phyloP scores from a whole-genome alignment of 2,797 vertebrate species.

The Pangasius macronema region DNA sequence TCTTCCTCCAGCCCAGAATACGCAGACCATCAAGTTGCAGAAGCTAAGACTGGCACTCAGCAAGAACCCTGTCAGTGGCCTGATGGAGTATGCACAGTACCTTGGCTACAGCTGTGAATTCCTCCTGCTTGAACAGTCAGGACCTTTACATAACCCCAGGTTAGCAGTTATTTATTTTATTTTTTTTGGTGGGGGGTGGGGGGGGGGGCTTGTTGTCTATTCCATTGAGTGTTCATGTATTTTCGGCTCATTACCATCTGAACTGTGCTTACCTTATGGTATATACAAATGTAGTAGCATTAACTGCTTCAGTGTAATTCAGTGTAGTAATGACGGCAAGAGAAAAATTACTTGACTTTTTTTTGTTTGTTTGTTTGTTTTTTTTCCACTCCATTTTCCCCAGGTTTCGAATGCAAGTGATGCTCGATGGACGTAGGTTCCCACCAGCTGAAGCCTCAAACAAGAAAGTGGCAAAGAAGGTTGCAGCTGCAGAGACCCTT shows the following conservation, averaged over 20 bases:
- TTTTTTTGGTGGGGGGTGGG: background rate
- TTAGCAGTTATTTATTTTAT: conserved; percentile 62
- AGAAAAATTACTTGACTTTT: background rate
- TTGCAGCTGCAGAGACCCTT: conserved; percentile 87
- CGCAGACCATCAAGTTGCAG: conserved; percentile 66
- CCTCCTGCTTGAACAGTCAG: conserved; percentile 87
- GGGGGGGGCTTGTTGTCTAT: background rate
- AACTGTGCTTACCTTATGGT: background rate
- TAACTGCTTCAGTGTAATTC: background rate
- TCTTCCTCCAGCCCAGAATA: conserved; percentile 71
- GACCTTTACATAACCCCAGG: conserved; percentile 94
- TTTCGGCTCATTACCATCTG: background rate
- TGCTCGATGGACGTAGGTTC: conserved; percentile 85
- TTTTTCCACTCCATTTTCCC: background rate
- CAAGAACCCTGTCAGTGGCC: conserved; percentile 92
- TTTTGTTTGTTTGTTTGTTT: background rate
- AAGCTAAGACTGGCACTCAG: conserved; percentile 86
- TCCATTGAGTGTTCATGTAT: background rate
- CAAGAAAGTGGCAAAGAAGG: conserved; percentile 95
- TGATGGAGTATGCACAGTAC: conserved; percentile 91
- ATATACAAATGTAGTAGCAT: background rate
- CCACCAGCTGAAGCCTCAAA: conserved; percentile 90
- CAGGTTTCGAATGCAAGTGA: conserved; percentile 95
- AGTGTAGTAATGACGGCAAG: background rate
- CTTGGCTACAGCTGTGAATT: conserved; percentile 89